phyloP scores from a whole-genome alignment of 1,140 invertebrate species.

The Homarus americanus region DNA sequence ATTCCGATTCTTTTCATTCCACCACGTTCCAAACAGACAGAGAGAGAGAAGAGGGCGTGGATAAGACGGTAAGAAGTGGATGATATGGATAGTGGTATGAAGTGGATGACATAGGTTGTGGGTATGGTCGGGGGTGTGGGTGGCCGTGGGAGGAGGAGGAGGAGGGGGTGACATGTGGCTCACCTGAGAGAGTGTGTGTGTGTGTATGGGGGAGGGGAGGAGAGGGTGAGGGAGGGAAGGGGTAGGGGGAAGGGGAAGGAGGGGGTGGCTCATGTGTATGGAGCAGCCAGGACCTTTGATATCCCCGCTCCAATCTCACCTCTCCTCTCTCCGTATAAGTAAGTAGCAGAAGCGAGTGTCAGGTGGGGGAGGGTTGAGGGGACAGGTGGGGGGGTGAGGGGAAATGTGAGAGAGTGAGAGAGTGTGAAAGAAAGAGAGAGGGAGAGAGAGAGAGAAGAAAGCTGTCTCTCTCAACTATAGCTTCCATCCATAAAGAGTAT shows the following conservation, averaged over 20 bases:
- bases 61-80: background rate
- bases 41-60: too few relatives aligned
- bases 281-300: background rate
- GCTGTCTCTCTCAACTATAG: too few relatives aligned
- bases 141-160: background rate
- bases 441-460: background rate
- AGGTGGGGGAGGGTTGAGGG: too few relatives aligned
- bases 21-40: background rate
- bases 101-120: too few relatives aligned
- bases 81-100: too few relatives aligned
- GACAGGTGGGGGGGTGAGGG: too few relatives aligned
- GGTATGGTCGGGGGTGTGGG: too few relatives aligned
- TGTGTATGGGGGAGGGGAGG: background rate
- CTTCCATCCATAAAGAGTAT: too few relatives aligned
- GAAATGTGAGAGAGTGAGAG: too few relatives aligned
- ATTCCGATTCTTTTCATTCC: background rate
- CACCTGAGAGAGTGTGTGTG: background rate
- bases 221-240: background rate
- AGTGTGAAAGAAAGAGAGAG: background rate
- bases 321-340: too few relatives aligned
- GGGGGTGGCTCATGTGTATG: background rate
- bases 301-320: too few relatives aligned
- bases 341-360: background rate
- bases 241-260: background rate
- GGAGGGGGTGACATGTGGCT: background rate